phyloP scores from a whole-genome alignment of 2,888 invertebrate species.

The Thera obeliscata region DNA sequence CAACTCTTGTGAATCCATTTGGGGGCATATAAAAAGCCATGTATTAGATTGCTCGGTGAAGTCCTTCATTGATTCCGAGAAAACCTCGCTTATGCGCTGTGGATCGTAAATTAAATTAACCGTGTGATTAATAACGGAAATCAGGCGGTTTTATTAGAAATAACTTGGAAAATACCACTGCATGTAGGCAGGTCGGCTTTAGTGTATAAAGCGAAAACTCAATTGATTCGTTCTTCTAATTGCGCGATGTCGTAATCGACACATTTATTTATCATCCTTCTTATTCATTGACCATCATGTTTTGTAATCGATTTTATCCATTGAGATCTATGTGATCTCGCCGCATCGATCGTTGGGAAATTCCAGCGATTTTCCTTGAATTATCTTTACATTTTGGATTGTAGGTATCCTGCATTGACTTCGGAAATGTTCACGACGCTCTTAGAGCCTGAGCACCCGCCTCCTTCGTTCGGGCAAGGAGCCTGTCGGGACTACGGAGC shows the following conservation, averaged over 20 bases:
- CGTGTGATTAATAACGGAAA: constrained; percentile 75
- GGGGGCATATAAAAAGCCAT: constrained; percentile 34
- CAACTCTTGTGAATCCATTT: constrained; percentile 19
- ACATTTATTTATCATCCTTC: constrained; percentile 25
- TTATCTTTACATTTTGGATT: constrained; percentile 30
- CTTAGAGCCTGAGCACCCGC: constrained; percentile 87
- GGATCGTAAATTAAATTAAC: constrained; percentile 70
- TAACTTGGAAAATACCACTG: constrained; percentile 58
- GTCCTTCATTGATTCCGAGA: constrained; percentile 34
- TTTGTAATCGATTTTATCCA: constrained; percentile 20
- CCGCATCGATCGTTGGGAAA: constrained; percentile 19
- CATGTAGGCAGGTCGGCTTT: constrained; percentile 44
- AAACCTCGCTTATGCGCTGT: constrained; percentile 54
- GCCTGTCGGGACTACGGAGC: constrained; percentile 81
- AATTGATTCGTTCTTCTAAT: constrained; percentile 51
- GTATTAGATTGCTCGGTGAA: constrained; percentile 43
- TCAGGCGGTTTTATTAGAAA: constrained; percentile 56
- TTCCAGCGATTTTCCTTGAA: constrained; percentile 17
- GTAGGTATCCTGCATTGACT: constrained; percentile 88
- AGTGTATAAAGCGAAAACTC: constrained; percentile 45
- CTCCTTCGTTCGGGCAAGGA: constrained; percentile 85
- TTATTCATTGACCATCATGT: constrained; percentile 21
- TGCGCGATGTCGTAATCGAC: constrained; percentile 40
- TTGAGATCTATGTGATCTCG: constrained; percentile 20
- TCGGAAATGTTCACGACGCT: constrained; percentile 93